These are phyloP conservation scores for Drosophila miranda DNA, from an alignment of 1,140 invertebrate species.

Conservation along the genomic window DNA sequence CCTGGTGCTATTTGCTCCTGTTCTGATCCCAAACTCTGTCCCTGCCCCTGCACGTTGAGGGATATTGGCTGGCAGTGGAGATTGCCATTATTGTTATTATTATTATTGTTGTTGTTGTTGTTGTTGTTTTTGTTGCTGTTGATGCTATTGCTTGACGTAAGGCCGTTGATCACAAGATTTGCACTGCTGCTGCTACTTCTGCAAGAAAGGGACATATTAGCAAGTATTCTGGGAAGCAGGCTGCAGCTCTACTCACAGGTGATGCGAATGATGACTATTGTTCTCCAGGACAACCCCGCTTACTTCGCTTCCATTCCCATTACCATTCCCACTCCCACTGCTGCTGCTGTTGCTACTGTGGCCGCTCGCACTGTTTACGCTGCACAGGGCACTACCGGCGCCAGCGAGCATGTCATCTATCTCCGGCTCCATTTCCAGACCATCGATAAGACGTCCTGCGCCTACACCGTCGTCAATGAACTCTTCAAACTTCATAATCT, in stretches of 20 bases:
- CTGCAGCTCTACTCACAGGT: conserved; percentile 51
- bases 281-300: conserved; percentile 48
- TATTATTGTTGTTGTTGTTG: conserved; percentile 55
- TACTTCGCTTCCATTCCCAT: conserved; percentile 48
- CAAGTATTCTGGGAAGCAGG: not conserved
- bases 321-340: conserved; percentile 59
- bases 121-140: conserved; percentile 60
- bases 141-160: conserved; percentile 79
- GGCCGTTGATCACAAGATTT: conserved; percentile 78
- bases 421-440: conserved; percentile 77
- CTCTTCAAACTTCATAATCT: conserved; percentile 80
- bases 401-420: conserved; percentile 72
- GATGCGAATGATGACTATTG: conserved; percentile 57
- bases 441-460: conserved; percentile 78
- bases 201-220: conserved; percentile 5
- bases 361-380: conserved; percentile 57
- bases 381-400: conserved; percentile 57
- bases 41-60: conserved; percentile 30
- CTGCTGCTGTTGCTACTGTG: conserved; percentile 59
- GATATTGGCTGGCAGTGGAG: conserved; percentile 39
- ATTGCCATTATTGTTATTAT: conserved; percentile 48
- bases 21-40: not conserved
- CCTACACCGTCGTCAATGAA: conserved; percentile 77
- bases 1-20: not conserved
- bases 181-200: conserved; percentile 56